Evolutionary conservation across 2,797 vertebrate genomes (phyloP), one percentile per base, ranked within the genome.

Genomic region (Hyperoplus immaculatus): DNA sequence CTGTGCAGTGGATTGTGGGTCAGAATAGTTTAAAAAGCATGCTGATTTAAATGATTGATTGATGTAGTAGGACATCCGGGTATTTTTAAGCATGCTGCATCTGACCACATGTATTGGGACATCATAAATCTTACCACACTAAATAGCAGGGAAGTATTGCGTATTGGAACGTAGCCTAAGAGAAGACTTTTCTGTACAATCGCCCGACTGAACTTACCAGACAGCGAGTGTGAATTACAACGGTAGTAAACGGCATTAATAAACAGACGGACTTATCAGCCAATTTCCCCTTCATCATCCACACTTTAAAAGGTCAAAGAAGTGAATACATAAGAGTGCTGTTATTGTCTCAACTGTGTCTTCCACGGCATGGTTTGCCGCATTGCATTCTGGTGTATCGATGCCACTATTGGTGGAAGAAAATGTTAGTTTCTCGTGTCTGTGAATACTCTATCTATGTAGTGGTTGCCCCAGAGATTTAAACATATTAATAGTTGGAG

Each of bases 281-380:
- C 47, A 4, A 43, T 47, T 50, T 36, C 29, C 10, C 39, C 65
- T 43, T 65, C 58, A 18, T 54, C 56, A 18, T 54, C 56, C 68
- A 58, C 51, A 70, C 64, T 74, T 21, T 51, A 18, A 83, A 74
- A 83, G 78, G 69, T 83, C 66, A 77, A 78, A 78, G 39, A 66
- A 73, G 54, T 55, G 49, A 75, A 57, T 12, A 21, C 14, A 61
- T 60, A 69, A 43, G 43, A 42, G 15, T 7, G 13, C 18, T 13
- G 8, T 66, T 16, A 57, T 59, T 57, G 38, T 51, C 29, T 18
- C 21, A 2, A 21, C 21, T 21, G 21, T 21, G 21, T 14, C n/a
- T 50, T 16, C 6, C 3, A 6, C 21, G 5, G 5, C 45, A 11
- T 9, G 7, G 47, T 5, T 64, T 13, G 0, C 50, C 29, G 61